Conservation (phyloP, 2,113 vertebrate species). For the Engraulis encrasicolus region DNA sequence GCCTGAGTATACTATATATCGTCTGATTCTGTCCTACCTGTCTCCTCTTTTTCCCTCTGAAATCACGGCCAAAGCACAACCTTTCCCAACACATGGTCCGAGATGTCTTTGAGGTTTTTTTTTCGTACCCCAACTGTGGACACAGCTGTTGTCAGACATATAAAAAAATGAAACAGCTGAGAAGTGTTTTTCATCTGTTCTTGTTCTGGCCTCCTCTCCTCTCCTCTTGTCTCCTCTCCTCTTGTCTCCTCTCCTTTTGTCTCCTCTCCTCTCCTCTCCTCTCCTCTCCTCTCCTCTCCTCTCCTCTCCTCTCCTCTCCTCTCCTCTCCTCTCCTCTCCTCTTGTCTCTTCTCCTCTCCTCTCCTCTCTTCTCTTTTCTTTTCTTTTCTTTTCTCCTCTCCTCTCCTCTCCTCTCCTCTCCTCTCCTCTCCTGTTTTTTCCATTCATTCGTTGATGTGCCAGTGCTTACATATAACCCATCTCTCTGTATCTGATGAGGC, state of each 20-base stretch:
- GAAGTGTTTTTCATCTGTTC: constrained; percentile 27
- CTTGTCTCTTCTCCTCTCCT: no score
- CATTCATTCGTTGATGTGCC: constrained; percentile 60
- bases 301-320: not conserved
- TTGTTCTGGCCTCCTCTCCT: no score
- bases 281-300: no score
- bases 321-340: no score
- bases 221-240: no score
- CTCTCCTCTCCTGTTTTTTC: not conserved
- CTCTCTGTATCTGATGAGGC: constrained; percentile 84
- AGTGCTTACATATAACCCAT: constrained; percentile 79
- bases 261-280: no score
- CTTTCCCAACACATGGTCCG: not conserved
- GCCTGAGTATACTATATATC: no score
- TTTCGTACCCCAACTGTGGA: constrained; percentile 76
- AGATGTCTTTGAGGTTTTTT: not conserved
- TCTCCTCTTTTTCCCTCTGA: no score
- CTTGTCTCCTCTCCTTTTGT: not conserved
- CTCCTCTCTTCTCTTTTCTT: no score
- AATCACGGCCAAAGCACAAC: not conserved
- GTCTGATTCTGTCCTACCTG: no score
- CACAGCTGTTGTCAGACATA: constrained; percentile 82
- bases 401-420: no score
- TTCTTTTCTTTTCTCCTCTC: constrained; percentile 11
- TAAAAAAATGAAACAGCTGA: constrained; percentile 73